Evolutionary conservation across 1,140 invertebrate genomes (phyloP).

Genomic region (Bradynema listronoti): DNA sequence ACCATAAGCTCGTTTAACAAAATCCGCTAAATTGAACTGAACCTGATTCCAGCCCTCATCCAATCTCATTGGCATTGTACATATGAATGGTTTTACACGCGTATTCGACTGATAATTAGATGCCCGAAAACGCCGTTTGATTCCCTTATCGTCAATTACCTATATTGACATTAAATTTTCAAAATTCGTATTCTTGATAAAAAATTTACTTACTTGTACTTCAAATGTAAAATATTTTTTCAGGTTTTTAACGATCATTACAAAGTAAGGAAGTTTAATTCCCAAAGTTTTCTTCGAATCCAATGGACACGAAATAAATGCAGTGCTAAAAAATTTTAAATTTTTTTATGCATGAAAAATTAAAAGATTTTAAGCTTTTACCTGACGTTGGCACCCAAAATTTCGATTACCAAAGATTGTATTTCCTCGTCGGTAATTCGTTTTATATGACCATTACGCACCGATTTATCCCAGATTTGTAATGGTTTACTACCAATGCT

Average conservation of each 20-base stretch:
- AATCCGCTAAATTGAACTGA: slow-evolving; percentile 97
- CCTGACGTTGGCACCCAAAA: slow-evolving; percentile 92
- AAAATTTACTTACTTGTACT: slow-evolving; percentile 22
- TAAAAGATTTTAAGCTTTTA: slow-evolving; percentile 41
- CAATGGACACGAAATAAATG: slow-evolving; percentile 94
- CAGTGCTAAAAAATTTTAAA: slow-evolving; percentile 69
- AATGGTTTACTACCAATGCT: slow-evolving; percentile 97
- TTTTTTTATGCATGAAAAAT: slow-evolving; percentile 23
- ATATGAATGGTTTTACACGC: slow-evolving; percentile 81
- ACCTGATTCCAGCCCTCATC: slow-evolving; percentile 93
- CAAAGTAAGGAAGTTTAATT: slow-evolving; percentile 93
- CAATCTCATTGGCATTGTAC: slow-evolving; percentile 88
- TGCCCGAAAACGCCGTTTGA: slow-evolving; percentile 78
- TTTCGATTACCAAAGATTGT: slow-evolving; percentile 94
- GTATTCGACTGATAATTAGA: slow-evolving; percentile 90
- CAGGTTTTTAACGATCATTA: slow-evolving; percentile 99
- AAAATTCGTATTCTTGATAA: not conserved
- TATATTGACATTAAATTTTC: slow-evolving; percentile 56
- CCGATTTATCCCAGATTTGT: slow-evolving; percentile 99
- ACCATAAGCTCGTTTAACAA: slow-evolving; percentile 91
- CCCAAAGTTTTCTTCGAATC: slow-evolving; percentile 95
- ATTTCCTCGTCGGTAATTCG: slow-evolving; percentile 98
- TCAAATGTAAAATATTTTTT: slow-evolving; percentile 94
- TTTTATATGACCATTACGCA: slow-evolving; percentile 97
- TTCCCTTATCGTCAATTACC: slow-evolving; percentile 84